These are phyloP conservation scores for Sebastes iracundus DNA, from an alignment of 2,797 vertebrate genomes.

Conservation along the genomic window DNA sequence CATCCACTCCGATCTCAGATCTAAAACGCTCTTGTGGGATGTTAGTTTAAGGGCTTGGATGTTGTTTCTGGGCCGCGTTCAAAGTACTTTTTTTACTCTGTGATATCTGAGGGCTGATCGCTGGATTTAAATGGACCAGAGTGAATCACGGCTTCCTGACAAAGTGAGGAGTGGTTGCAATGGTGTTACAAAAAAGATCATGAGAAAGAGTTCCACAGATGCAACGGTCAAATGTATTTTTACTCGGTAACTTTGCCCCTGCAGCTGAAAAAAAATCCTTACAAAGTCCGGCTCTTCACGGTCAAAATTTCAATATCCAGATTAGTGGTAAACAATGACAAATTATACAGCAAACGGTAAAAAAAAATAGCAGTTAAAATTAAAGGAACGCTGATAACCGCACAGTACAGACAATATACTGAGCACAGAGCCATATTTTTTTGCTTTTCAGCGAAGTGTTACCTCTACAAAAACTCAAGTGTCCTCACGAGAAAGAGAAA, in stretches of 20 bases:
- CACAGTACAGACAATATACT: slow-evolving; percentile 19
- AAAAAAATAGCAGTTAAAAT: slow-evolving; percentile 37
- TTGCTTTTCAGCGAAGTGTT: not conserved
- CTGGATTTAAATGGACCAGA: slow-evolving; percentile 16
- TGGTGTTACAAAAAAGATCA: slow-evolving; percentile 14
- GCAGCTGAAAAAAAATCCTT: slow-evolving; percentile 28
- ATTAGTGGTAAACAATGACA: slow-evolving; percentile 50
- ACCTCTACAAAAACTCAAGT: not conserved
- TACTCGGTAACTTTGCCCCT: slow-evolving; percentile 4
- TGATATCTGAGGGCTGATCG: not conserved
- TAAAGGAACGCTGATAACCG: slow-evolving; percentile 12
- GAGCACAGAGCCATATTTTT: slow-evolving; percentile 19
- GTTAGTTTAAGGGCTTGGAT: slow-evolving; percentile 20
- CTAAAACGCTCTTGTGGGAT: not conserved
- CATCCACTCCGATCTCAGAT: not conserved
- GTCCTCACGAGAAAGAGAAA: not conserved
- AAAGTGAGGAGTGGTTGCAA: slow-evolving; percentile 48
- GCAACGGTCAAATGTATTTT: slow-evolving; percentile 19
- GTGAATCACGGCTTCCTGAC: slow-evolving; percentile 12
- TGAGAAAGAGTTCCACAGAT: slow-evolving; percentile 8
- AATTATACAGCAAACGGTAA: slow-evolving; percentile 49
- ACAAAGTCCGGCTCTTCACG: slow-evolving; percentile 22
- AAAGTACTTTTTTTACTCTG: slow-evolving; percentile 10
- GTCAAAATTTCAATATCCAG: slow-evolving; percentile 15
- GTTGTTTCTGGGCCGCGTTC: slow-evolving; percentile 44